Evolutionary conservation across 2,888 invertebrate genomes (phyloP).

Genomic region (Cryptophagus acutangulus): DNA sequence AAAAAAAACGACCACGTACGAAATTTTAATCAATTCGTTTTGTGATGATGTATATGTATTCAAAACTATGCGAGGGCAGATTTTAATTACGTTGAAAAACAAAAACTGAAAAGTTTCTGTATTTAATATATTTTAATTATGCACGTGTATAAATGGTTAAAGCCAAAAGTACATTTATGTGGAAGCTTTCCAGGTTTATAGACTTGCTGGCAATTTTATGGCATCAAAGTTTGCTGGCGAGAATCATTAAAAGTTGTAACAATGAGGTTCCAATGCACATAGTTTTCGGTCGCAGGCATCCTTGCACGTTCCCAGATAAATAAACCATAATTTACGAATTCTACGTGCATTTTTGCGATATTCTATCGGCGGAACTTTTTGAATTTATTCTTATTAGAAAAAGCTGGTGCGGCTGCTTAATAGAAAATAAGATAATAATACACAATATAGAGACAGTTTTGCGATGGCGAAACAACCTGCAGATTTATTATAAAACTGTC

Average conservation of each 20-base stretch:
- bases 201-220: conserved; percentile 3
- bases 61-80: not conserved
- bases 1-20: not conserved
- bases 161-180: not conserved
- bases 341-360: conserved; percentile 24
- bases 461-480: not conserved
- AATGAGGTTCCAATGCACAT: conserved; percentile 22
- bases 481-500: conserved; percentile 20
- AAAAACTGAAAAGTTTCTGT: not conserved
- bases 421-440: no score
- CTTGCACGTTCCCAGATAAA: conserved; percentile 25
- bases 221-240: conserved; percentile 1
- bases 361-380: no score
- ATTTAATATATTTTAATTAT: not conserved
- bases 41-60: not conserved
- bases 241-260: conserved; percentile 16
- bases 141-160: no score
- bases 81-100: no score
- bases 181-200: no score
- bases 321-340: conserved; percentile 25
- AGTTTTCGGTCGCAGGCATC: conserved; percentile 18
- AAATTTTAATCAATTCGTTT: not conserved
- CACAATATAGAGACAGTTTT: no score
- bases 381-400: no score
- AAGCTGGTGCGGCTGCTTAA: no score